phyloP scores from a whole-genome alignment of 2,888 invertebrate species.

The Melolontha melolontha region DNA sequence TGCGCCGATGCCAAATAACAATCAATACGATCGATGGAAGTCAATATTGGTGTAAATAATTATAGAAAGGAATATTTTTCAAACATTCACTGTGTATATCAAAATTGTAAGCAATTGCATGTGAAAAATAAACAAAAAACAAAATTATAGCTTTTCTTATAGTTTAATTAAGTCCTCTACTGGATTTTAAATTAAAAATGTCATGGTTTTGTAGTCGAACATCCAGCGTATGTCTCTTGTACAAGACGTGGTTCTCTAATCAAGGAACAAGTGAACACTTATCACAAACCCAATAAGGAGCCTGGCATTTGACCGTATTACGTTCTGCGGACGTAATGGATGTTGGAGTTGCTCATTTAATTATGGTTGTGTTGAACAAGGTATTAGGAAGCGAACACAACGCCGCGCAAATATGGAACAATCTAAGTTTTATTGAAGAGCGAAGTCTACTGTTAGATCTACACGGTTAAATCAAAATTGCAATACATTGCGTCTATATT shows the following conservation, averaged over 20 bases:
- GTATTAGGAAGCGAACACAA: constrained; percentile 5
- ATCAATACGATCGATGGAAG: no score
- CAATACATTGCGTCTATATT: neutral
- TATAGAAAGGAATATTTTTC: no score
- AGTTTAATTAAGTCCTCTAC: neutral
- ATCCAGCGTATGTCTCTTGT: neutral
- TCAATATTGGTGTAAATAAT: no score
- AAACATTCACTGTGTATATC: no score
- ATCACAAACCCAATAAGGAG: constrained; percentile 42
- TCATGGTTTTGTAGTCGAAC: neutral
- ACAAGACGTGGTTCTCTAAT: constrained; percentile 24
- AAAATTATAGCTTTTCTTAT: neutral
- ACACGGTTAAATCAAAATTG: neutral
- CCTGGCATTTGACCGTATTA: constrained; percentile 39
- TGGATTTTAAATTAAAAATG: neutral
- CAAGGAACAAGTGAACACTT: constrained; percentile 37
- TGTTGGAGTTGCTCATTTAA: constrained; percentile 22
- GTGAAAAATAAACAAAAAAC: no score
- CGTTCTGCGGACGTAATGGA: constrained; percentile 37
- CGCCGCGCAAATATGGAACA: constrained; percentile 15
- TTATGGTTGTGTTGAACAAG: constrained; percentile 28
- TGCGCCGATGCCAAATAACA: no score
- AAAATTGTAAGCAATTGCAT: no score
- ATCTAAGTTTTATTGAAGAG: constrained; percentile 29
- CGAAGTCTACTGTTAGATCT: constrained; percentile 6